Evolutionary conservation across 2,888 invertebrate species (phyloP).

Genomic region (Caenorhabditis virilis): DNA sequence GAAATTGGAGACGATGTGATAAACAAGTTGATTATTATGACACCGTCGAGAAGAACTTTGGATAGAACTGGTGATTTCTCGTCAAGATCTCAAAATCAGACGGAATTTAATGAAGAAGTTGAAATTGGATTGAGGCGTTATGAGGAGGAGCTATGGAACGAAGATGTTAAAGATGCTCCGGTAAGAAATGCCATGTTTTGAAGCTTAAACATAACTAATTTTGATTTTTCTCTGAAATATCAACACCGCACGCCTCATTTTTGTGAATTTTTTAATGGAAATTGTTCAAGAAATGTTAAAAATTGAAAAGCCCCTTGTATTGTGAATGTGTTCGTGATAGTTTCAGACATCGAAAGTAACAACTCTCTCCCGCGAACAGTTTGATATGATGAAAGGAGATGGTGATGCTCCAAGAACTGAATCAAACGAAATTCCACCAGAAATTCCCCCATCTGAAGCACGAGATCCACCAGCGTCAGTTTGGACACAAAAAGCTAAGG

Average conservation of each 20-base stretch:
- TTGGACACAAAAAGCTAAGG: conserved; percentile 67
- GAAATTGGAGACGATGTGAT: conserved; percentile 67
- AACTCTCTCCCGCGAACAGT: conserved; percentile 54
- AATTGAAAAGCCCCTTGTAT: too few relatives aligned
- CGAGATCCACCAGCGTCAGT: conserved; percentile 52
- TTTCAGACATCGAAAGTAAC: conserved; percentile 53
- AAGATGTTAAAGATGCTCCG: conserved; percentile 37
- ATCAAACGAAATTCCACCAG: conserved; percentile 38
- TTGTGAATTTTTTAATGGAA: conserved; percentile 16
- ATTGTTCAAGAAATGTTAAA: too few relatives aligned
- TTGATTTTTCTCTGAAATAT: conserved; percentile 4
- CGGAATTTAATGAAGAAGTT: conserved; percentile 90
- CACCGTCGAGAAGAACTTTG: conserved; percentile 76
- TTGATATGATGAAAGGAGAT: conserved; percentile 48
- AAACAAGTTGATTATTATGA: conserved; percentile 82
- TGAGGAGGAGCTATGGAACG: conserved; percentile 88
- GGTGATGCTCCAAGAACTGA: conserved; percentile 2
- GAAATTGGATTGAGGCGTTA: conserved; percentile 95
- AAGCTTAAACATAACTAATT: background rate
- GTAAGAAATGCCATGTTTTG: too few relatives aligned
- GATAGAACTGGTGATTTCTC: conserved; percentile 81
- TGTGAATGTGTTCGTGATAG: conserved; percentile 17
- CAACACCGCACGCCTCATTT: too few relatives aligned
- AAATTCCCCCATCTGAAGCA: conserved; percentile 38
- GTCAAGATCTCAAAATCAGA: conserved; percentile 88